phyloP scores from a whole-genome alignment of 2,113 vertebrate species.

The Apteryx mantelli region DNA sequence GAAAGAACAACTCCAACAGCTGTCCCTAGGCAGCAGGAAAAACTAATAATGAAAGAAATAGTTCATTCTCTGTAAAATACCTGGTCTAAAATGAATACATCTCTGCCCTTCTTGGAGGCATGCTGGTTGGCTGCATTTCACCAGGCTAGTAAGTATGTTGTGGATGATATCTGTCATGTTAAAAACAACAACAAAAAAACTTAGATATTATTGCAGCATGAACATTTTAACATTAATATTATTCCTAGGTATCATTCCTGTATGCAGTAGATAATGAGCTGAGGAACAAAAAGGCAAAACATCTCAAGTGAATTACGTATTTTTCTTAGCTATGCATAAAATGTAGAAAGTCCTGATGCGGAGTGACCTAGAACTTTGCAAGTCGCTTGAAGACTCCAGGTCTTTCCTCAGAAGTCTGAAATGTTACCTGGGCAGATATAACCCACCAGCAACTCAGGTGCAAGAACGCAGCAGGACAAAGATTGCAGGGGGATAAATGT shows the following conservation, averaged over 20 bases:
- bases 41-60: constrained; percentile 66
- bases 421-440: background rate
- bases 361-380: background rate
- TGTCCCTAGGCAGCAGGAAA: constrained; percentile 66
- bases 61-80: constrained; percentile 56
- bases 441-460: background rate
- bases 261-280: constrained; percentile 30
- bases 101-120: background rate
- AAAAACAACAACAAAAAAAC: background rate
- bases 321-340: background rate
- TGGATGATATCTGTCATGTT: background rate
- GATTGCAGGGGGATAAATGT: background rate
- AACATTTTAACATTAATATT: background rate
- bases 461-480: background rate
- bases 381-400: background rate
- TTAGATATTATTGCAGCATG: background rate
- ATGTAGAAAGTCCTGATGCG: background rate
- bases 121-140: background rate
- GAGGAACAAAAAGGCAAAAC: background rate
- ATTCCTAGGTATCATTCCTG: background rate
- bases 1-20: constrained; percentile 24
- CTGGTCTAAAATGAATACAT: constrained; percentile 55
- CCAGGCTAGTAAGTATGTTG: constrained; percentile 1
- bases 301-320: background rate
- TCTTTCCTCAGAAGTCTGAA: background rate